Base-by-base conservation (phyloP, 1,140 invertebrate genomes). In the Cotesia typhae region DNA sequence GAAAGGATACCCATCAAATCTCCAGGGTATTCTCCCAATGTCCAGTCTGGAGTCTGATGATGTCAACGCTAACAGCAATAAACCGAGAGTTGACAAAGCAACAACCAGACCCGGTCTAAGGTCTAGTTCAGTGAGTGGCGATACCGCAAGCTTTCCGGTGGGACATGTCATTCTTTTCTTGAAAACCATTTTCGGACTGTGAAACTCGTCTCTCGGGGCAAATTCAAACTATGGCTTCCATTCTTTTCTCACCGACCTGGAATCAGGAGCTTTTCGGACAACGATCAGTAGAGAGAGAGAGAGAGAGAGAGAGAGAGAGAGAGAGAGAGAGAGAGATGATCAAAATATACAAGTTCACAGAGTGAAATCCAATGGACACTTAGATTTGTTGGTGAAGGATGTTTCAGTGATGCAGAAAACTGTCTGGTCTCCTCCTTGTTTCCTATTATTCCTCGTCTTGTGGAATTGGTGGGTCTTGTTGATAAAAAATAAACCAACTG, bases 151-250 rank as follows among this genome's bases (percentile, higher is more conserved):
- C 36, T 53, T 69, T 69, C 67, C 67, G 55, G 60, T 63, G 69
- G 67, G 67, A 63, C 14, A 67, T 68, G 67, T 37, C 36, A 60
- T 57, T 67, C 73, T 71, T 68, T 38, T 77, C 72, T 64, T 66
- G 63, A 20, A 7, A 47, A 70, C 67, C 53, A 76, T 72, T 67
- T 67, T 76, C 75, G 75, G 77, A 68, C 75, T 72, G 71, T 77
- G 78, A 80, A 79, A 80, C 81, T 77, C 74, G 77, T 83, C 80
- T 77, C 79, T 64, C 37, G 74, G 72, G 78, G 76, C 75, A 79
- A 77, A 83, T 82, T 82, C 28, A 83, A 74, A 75, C 76, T 75
- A 28, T 28, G 28, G 74, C 79, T 81, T 77, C 77, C 77, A 28
- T 28, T 81, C 79, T 78, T 79, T 57, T 47, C 28, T 52, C 12